Percentiles rank a stretch among this genome's conserved stretches.
Conservation (phyloP, 2,888 invertebrate genomes). For the Eupithecia insigniata region DNA sequence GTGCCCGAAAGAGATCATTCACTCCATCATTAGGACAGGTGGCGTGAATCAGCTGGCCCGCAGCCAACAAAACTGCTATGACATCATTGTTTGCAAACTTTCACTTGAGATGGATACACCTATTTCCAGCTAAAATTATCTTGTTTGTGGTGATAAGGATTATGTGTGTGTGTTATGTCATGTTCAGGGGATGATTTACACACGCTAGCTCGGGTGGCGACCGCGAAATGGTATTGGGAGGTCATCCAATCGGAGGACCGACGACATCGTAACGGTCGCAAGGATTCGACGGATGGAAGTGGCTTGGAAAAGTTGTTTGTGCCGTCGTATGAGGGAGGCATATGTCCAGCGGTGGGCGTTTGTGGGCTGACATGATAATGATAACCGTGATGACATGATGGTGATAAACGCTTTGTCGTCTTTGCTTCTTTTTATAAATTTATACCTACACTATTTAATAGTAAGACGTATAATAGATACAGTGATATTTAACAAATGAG, state of each 20-base stretch:
- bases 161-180: neutral
- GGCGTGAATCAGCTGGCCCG: conserved; percentile 37
- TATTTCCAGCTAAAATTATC: conserved; percentile 24
- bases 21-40: conserved; percentile 30
- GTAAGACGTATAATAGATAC: neutral
- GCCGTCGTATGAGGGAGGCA: neutral
- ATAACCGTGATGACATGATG: too few relatives aligned
- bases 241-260: neutral
- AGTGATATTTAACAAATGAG: neutral
- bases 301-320: neutral
- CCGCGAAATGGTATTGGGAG: neutral
- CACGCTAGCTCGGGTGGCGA: neutral
- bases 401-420: neutral
- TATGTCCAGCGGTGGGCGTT: neutral
- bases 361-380: neutral
- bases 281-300: neutral
- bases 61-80: conserved; percentile 34
- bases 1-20: conserved; percentile 23
- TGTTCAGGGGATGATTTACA: neutral
- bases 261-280: neutral
- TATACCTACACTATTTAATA: neutral
- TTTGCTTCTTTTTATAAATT: neutral
- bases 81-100: conserved; percentile 38
- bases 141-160: conserved; percentile 26
- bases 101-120: conserved; percentile 23